Conservation (phyloP, 2,797 vertebrate genomes). For the Melanotaenia parkinsoni region DNA sequence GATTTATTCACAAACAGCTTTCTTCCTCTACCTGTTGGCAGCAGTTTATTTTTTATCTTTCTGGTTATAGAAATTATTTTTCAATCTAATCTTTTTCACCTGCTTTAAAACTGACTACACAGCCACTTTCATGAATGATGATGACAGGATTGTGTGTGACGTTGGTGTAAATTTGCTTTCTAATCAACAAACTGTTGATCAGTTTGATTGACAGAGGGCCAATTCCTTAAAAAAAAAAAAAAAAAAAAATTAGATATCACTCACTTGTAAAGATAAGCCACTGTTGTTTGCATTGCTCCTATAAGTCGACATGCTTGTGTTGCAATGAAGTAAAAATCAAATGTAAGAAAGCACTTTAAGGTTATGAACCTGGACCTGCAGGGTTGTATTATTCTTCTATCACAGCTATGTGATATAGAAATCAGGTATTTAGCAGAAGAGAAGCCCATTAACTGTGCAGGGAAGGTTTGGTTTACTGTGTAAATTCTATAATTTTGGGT, state of each 20-base stretch:
- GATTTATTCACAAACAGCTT: background rate
- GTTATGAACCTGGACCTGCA: constrained; percentile 44
- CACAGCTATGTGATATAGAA: constrained; percentile 29
- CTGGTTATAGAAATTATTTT: background rate
- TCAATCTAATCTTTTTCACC: background rate
- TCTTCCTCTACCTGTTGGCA: background rate
- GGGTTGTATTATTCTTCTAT: constrained; percentile 51
- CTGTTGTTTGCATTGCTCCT: constrained; percentile 43
- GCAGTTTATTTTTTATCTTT: no score
- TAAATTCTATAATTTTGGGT: constrained; percentile 23
- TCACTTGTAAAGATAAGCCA: constrained; percentile 22
- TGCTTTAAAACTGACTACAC: background rate
- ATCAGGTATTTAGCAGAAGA: constrained; percentile 11
- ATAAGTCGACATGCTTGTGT: constrained; percentile 26
- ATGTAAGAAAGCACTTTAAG: constrained; percentile 49
- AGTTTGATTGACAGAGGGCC: background rate
- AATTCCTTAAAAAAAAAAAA: background rate
- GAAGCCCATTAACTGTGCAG: constrained; percentile 16
- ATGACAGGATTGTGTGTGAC: background rate
- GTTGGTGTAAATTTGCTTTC: background rate
- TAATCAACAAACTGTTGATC: background rate
- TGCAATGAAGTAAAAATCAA: constrained; percentile 28
- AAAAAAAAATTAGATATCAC: constrained; percentile 5
- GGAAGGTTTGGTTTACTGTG: constrained; percentile 26
- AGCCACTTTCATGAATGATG: background rate